Evolutionary conservation across 2,888 invertebrate genomes (phyloP).

Genomic region (Chydorus sphaericus): DNA sequence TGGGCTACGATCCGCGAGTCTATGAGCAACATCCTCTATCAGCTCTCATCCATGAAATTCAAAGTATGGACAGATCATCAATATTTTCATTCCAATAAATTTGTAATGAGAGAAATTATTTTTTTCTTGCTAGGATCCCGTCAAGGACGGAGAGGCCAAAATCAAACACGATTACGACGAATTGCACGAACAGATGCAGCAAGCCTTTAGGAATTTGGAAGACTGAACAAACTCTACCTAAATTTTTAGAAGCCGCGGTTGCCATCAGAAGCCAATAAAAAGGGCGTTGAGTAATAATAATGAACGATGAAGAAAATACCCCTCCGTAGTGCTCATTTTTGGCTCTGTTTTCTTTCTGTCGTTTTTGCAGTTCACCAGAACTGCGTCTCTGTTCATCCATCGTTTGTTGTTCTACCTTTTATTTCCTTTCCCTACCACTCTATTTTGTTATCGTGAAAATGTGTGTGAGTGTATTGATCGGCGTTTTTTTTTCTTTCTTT

Average conservation of each 20-base stretch:
- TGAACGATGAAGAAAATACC: no score
- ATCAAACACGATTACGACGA: constrained; percentile 96
- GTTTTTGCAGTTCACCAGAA: no score
- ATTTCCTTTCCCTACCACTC: no score
- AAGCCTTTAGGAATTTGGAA: constrained; percentile 95
- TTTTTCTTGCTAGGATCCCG: constrained; percentile 60
- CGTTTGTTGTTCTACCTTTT: no score
- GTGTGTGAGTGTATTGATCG: no score
- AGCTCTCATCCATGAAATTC: constrained; percentile 98
- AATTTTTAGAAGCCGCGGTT: neutral
- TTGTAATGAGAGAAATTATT: constrained; percentile 2
- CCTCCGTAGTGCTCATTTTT: no score
- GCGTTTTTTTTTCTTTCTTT: no score
- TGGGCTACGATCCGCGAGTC: constrained; percentile 96
- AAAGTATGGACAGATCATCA: constrained; percentile 56
- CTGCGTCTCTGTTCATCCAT: no score
- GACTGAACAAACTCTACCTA: constrained; percentile 49
- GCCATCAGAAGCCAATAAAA: neutral
- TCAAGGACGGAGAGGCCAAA: constrained; percentile 93
- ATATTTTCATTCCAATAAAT: neutral
- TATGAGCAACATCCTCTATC: constrained; percentile 91
- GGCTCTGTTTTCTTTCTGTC: no score
- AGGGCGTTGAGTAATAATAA: no score
- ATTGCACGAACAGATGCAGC: constrained; percentile 89
- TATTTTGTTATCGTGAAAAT: no score